A percentile compares a stretch with the other conserved stretches of the same genome.
Conservation (phyloP, 2,888 invertebrate species). For the Ernsta delagoae region DNA sequence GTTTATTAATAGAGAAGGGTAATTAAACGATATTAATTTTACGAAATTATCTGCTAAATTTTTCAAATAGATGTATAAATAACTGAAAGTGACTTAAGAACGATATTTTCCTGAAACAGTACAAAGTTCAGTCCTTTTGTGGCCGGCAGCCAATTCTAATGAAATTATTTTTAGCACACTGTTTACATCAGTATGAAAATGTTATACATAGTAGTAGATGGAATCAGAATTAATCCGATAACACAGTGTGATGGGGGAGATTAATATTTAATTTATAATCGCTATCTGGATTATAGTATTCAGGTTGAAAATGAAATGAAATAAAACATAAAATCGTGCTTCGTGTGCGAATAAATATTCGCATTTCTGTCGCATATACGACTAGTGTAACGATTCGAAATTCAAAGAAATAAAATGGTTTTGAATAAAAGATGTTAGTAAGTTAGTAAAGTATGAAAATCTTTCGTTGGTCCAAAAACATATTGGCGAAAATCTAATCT, state of each 20-base stretch:
- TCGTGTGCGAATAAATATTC: too few species aligned
- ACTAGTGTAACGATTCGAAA: background rate
- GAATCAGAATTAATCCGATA: background rate
- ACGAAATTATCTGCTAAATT: background rate
- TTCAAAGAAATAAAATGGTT: background rate
- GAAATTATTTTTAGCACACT: constrained; percentile 38
- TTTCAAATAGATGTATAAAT: constrained; percentile 68
- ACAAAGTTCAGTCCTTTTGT: constrained; percentile 76
- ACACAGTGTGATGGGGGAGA: background rate
- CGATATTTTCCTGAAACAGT: constrained; percentile 75
- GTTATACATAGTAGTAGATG: constrained; percentile 18
- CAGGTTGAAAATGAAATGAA: background rate
- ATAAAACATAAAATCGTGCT: background rate
- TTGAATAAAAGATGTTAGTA: background rate
- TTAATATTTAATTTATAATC: background rate
- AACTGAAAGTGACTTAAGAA: constrained; percentile 67
- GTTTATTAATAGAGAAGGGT: too few species aligned
- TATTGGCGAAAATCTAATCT: background rate
- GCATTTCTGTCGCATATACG: background rate
- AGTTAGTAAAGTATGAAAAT: background rate
- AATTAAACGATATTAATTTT: background rate
- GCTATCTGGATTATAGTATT: background rate
- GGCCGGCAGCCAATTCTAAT: constrained; percentile 69
- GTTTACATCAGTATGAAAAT: constrained; percentile 30
- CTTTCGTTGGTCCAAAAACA: background rate